Evolutionary conservation across 2,113 vertebrate genomes (phyloP).

Genomic region (Tragelaphus scriptus): DNA sequence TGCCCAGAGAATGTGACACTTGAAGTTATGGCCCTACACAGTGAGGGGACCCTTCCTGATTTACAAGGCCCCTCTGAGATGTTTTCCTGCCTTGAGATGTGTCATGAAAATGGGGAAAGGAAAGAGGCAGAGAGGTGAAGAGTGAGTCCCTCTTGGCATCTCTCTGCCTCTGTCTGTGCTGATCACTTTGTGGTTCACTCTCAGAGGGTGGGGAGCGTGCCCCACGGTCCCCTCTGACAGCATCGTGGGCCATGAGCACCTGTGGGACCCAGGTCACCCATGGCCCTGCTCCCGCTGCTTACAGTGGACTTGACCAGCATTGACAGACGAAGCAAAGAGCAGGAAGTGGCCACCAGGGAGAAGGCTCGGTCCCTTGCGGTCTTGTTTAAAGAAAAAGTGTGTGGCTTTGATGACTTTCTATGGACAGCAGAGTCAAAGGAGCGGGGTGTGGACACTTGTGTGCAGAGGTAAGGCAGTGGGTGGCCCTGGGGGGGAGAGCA

Average conservation of each 20-base stretch:
- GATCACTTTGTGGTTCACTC: neutral
- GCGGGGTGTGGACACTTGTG: neutral
- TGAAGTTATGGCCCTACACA: neutral
- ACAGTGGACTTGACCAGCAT: conserved; percentile 95
- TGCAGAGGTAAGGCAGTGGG: conserved; percentile 65
- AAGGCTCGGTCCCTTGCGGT: conserved; percentile 81
- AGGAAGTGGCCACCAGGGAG: conserved; percentile 84
- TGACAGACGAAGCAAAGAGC: conserved; percentile 86
- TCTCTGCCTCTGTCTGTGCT: neutral
- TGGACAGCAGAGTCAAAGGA: conserved; percentile 80
- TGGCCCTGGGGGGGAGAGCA: fast-evolving
- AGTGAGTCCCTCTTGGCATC: neutral
- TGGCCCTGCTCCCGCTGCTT: conserved; percentile 21
- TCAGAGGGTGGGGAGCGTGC: neutral
- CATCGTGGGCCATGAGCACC: neutral
- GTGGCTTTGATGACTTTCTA: conserved; percentile 85
- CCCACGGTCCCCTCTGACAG: neutral
- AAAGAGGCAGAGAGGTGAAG: neutral
- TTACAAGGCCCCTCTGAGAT: neutral
- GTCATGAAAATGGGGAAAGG: neutral
- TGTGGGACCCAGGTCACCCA: neutral
- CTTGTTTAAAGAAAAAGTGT: conserved; percentile 87
- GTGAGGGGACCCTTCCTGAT: fast-evolving
- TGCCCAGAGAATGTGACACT: neutral
- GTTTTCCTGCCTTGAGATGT: neutral